These are phyloP conservation scores for Cordilura impudica DNA, from an alignment of 2,888 invertebrate species.

Conservation along the genomic window DNA sequence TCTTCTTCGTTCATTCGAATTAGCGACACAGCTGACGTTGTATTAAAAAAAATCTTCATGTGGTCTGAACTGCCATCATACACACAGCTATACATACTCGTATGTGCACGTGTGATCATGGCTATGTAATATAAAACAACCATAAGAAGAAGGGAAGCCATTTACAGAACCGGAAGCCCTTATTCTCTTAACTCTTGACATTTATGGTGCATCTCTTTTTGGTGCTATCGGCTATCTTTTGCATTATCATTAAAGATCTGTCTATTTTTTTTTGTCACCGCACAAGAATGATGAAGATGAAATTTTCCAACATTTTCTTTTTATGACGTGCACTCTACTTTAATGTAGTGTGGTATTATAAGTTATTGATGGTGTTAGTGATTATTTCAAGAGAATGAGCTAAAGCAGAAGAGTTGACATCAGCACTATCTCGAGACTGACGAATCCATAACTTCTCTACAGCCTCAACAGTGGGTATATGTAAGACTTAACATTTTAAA, in stretches of 20 bases:
- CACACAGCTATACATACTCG: slow-evolving; percentile 10
- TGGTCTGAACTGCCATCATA: slow-evolving; percentile 39
- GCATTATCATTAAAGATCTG: slow-evolving; percentile 45
- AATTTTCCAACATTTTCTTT: slow-evolving; percentile 13
- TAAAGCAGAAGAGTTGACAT: too few species aligned
- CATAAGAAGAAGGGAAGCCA: slow-evolving; percentile 44
- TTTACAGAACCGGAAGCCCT: slow-evolving; percentile 56
- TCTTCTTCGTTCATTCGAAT: slow-evolving; percentile 28
- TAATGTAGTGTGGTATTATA: neutral
- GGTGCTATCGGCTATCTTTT: neutral
- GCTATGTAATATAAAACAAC: slow-evolving; percentile 32
- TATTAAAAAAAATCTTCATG: slow-evolving; percentile 48
- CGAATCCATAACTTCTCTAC: too few species aligned
- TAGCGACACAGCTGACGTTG: slow-evolving; percentile 55
- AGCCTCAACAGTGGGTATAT: too few species aligned
- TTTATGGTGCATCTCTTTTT: slow-evolving; percentile 50
- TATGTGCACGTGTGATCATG: slow-evolving; percentile 25
- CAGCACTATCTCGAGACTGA: neutral
- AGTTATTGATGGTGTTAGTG: neutral
- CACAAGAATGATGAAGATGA: slow-evolving; percentile 28
- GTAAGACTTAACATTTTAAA: too few species aligned
- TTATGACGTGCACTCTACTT: neutral
- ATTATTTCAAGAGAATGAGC: too few species aligned
- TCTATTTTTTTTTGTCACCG: slow-evolving; percentile 15
- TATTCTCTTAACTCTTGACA: slow-evolving; percentile 56